A percentile compares a stretch with the other conserved stretches of the same genome.
Evolutionary conservation across 2,113 vertebrate species (phyloP).

Genomic region (Sorex araneus): DNA sequence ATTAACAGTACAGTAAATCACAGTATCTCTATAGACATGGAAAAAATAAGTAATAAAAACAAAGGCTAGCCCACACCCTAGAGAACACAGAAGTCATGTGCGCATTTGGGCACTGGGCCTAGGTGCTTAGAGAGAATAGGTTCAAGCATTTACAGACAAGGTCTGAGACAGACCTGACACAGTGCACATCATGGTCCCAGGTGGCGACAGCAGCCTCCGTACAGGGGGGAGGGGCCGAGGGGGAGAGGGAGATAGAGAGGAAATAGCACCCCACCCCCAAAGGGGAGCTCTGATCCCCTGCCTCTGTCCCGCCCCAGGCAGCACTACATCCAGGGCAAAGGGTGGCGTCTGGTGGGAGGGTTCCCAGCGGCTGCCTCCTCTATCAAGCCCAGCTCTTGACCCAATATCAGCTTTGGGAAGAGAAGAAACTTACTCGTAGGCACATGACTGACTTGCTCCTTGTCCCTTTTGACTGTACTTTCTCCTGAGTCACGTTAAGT

Average conservation of each 20-base stretch:
- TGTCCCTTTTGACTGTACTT: background rate
- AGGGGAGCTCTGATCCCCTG: too few relatives aligned
- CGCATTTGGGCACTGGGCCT: background rate
- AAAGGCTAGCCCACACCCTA: too few relatives aligned
- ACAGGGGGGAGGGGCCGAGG: background rate
- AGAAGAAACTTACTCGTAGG: background rate
- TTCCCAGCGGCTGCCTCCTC: background rate
- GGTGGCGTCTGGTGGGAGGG: too few relatives aligned
- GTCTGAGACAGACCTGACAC: background rate
- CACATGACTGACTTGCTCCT: background rate
- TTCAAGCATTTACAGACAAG: background rate
- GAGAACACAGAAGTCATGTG: background rate
- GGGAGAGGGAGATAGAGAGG: too few relatives aligned
- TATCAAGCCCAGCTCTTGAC: background rate
- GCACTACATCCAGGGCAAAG: too few relatives aligned
- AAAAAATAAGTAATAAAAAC: too few relatives aligned
- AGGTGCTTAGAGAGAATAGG: background rate
- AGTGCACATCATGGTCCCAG: background rate
- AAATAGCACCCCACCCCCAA: too few relatives aligned
- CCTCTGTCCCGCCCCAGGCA: too few relatives aligned
- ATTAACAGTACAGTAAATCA: too few relatives aligned
- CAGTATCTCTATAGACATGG: too few relatives aligned
- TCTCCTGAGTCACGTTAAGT: background rate
- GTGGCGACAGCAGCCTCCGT: slow-evolving; percentile 47
- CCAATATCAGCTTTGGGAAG: background rate